Evolutionary conservation across 1,140 invertebrate species (phyloP), one percentile per base, ranked within the genome.

Genomic region (Cheumatopsyche charites): DNA sequence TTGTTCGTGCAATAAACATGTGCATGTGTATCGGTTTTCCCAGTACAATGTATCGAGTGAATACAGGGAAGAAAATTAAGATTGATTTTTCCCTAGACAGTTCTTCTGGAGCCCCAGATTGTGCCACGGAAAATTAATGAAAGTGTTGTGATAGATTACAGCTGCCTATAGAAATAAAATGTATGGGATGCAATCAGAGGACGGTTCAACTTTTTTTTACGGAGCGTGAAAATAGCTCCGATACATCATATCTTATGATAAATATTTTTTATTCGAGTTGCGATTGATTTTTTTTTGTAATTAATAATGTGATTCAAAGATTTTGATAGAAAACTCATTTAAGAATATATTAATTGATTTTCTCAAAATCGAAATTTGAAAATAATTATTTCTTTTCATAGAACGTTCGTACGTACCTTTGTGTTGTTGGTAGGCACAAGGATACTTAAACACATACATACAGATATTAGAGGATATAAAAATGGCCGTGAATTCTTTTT

Each of bases 91-190:
- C 66, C 55, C 66, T 1, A 67, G 65, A 61, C 41, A 26, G 23
- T 62, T 71, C 70, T 29, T 49, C 42, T 62, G 42, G 15, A 45
- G 4, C 12, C 21, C 62, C 70, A 67, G 70, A 61, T 58, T 61
- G 62, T 72, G 70, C 65, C 58, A 13, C 21, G 41, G 65, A 58
- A 62, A 62, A 73, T 68, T 73, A 73, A 73, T 73, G 71, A 73
- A 68, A 62, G 43, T 67, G 67, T 65, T 68, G 58, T 73, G 71
- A 73, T 73, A 62, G 66, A 73, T 73, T 73, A 73, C 71, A 43
- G 26, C 47, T 61, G 63, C 62, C 70, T 42, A 66, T 67, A 42
- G 62, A 61, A 67, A 67, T 67, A 67, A 66, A 26, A 45, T 58
- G 55, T 58, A 58, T 58, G 26, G 41, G 62, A 42, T 63, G 62